Evolutionary conservation across 2,113 vertebrate genomes (phyloP).

Genomic region (Chaenocephalus aceratus): DNA sequence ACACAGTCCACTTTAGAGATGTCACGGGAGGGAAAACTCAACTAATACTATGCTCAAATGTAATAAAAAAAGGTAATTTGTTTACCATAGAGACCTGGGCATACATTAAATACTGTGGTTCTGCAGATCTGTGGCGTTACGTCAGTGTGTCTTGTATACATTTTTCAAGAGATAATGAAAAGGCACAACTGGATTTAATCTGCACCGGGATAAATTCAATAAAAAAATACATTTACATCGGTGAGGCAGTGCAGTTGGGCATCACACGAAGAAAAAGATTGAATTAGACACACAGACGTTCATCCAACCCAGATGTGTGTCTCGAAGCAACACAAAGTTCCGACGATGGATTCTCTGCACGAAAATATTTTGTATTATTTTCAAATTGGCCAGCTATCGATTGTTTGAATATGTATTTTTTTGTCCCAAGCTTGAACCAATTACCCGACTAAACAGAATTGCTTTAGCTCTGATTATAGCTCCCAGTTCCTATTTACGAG

Average conservation of each 20-base stretch:
- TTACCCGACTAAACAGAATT: slow-evolving; percentile 73
- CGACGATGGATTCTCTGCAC: slow-evolving; percentile 51
- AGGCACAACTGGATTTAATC: slow-evolving; percentile 74
- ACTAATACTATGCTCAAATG: slow-evolving; percentile 70
- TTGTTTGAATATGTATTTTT: slow-evolving; percentile 30
- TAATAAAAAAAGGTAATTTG: slow-evolving; percentile 60
- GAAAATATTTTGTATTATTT: slow-evolving; percentile 60
- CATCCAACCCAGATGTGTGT: slow-evolving; percentile 79
- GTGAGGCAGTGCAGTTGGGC: slow-evolving; percentile 66
- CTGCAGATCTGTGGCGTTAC: no score
- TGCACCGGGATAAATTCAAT: slow-evolving; percentile 78
- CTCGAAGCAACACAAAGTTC: slow-evolving; percentile 56
- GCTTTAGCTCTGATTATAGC: slow-evolving; percentile 64
- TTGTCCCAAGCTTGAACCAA: slow-evolving; percentile 60
- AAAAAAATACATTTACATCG: slow-evolving; percentile 71
- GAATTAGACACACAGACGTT: slow-evolving; percentile 74
- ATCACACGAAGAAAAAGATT: slow-evolving; percentile 67
- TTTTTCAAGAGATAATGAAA: slow-evolving; percentile 71
- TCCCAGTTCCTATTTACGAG: slow-evolving; percentile 61
- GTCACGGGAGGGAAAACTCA: slow-evolving; percentile 46
- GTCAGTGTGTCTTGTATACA: slow-evolving; percentile 37
- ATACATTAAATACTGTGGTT: slow-evolving; percentile 40
- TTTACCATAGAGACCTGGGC: slow-evolving; percentile 42
- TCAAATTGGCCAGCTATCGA: slow-evolving; percentile 53
- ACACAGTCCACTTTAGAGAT: slow-evolving; percentile 54